Percentiles rank a stretch among this genome's conserved stretches.
These are phyloP conservation scores for Hemichromis elongatus DNA, from an alignment of 2,113 vertebrate genomes.

Conservation along the genomic window DNA sequence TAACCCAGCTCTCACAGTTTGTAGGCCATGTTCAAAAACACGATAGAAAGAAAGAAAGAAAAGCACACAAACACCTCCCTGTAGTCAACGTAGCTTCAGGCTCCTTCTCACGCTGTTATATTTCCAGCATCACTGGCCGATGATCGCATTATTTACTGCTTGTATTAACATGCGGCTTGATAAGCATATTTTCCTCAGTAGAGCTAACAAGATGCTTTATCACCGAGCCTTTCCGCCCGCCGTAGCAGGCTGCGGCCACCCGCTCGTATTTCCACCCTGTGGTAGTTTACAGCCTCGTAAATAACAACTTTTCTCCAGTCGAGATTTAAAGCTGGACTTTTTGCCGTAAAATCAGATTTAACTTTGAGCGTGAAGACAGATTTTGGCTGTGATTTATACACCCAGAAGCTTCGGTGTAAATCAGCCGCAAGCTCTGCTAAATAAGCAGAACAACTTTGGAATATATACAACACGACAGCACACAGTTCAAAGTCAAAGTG, in stretches of 20 bases:
- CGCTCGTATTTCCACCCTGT: slow-evolving; percentile 31
- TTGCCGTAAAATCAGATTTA: slow-evolving; percentile 61
- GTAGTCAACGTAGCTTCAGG: slow-evolving; percentile 30
- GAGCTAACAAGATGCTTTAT: slow-evolving; percentile 74
- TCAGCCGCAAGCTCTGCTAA: slow-evolving; percentile 25
- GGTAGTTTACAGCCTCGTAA: slow-evolving; percentile 65
- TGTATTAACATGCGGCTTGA: slow-evolving; percentile 69
- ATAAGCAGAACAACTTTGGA: slow-evolving; percentile 24
- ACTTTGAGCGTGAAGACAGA: slow-evolving; percentile 38
- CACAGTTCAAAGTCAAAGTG: neutral
- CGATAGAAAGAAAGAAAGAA: neutral
- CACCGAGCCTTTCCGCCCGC: slow-evolving; percentile 28
- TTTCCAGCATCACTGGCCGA: slow-evolving; percentile 44
- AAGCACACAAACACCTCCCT: slow-evolving; percentile 3
- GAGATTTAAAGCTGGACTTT: slow-evolving; percentile 61
- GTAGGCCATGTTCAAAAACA: neutral
- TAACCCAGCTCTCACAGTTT: slow-evolving; percentile 67
- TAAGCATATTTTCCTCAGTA: slow-evolving; percentile 75
- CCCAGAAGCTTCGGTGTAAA: slow-evolving; percentile 1
- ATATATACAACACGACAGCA: neutral
- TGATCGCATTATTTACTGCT: slow-evolving; percentile 65
- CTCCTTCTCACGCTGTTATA: slow-evolving; percentile 46
- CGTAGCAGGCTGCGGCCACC: neutral
- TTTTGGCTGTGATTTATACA: slow-evolving; percentile 35
- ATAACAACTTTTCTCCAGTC: slow-evolving; percentile 59